Percentiles rank a stretch among this genome's conserved stretches.
Conservation (phyloP, 2,113 vertebrate genomes). For the Notothenia coriiceps region DNA sequence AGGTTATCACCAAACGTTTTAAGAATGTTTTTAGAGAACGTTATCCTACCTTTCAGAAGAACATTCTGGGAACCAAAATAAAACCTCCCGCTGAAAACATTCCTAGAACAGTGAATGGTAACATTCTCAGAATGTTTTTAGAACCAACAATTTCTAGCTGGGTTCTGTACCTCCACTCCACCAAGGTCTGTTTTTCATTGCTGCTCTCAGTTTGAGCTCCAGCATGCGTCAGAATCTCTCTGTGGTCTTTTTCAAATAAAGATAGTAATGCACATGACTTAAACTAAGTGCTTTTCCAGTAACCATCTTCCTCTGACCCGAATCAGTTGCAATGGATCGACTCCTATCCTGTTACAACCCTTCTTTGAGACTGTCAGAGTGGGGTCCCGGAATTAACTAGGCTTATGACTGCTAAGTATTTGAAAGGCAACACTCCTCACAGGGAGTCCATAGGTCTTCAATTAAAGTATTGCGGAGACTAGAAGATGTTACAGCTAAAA, state of each 20-base stretch:
- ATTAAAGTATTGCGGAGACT: constrained; percentile 5
- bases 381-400: constrained; percentile 28
- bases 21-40: too few species aligned
- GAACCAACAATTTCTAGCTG: too few species aligned
- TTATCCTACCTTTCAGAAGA: too few species aligned
- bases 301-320: constrained; percentile 49
- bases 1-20: too few species aligned
- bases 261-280: constrained; percentile 55
- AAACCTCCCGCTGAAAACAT: too few species aligned
- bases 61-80: too few species aligned
- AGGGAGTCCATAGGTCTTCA: background rate
- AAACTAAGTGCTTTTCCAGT: constrained; percentile 48
- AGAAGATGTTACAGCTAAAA: constrained; percentile 21
- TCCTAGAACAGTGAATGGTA: too few species aligned
- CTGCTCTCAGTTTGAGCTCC: constrained; percentile 51
- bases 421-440: constrained; percentile 59
- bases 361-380: constrained; percentile 44
- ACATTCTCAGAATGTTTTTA: too few species aligned
- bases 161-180: constrained; percentile 21
- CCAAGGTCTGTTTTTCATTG: constrained; percentile 66
- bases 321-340: constrained; percentile 54
- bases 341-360: constrained; percentile 36
- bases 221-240: constrained; percentile 63
- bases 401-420: constrained; percentile 44
- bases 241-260: constrained; percentile 55